Evolutionary conservation across 1,140 invertebrate genomes (phyloP).

Genomic region (Cyclina sinensis): DNA sequence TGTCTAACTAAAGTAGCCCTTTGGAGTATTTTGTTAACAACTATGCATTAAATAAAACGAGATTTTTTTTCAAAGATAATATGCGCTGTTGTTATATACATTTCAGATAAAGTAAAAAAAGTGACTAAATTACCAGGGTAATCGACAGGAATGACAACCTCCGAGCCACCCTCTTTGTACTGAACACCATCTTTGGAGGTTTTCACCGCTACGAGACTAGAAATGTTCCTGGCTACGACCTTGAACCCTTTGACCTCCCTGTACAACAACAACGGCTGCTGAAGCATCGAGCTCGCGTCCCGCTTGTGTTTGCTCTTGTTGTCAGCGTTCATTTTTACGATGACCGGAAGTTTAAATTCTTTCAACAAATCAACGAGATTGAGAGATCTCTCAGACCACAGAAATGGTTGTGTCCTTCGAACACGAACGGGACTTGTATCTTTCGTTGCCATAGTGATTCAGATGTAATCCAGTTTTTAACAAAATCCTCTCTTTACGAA

Average conservation of each 20-base stretch:
- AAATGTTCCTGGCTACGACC: slow-evolving; percentile 67
- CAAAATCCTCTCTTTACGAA: neutral
- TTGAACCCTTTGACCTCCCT: slow-evolving; percentile 68
- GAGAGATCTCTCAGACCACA: slow-evolving; percentile 42
- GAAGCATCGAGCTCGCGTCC: slow-evolving; percentile 70
- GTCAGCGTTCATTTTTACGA: slow-evolving; percentile 13
- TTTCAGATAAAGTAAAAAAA: too few relatives aligned
- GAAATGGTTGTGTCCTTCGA: neutral
- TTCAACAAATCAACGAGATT: slow-evolving; percentile 68
- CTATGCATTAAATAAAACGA: too few relatives aligned
- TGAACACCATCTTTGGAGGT: slow-evolving; percentile 53
- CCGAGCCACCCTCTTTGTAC: slow-evolving; percentile 66
- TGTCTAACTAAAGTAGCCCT: too few relatives aligned
- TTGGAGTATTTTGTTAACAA: too few relatives aligned
- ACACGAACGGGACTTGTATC: neutral
- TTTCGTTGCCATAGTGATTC: slow-evolving; percentile 33
- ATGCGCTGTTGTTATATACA: too few relatives aligned
- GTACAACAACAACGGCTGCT: slow-evolving; percentile 72
- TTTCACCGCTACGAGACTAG: slow-evolving; percentile 60
- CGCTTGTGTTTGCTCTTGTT: slow-evolving; percentile 70
- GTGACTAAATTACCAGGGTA: slow-evolving; percentile 68
- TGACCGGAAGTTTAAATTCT: slow-evolving; percentile 54
- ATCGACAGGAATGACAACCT: slow-evolving; percentile 69
- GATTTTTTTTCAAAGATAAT: too few relatives aligned
- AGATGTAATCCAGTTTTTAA: too few relatives aligned